phyloP scores from a whole-genome alignment of 1,140 invertebrate genomes.

The Brachionus calyciflorus region DNA sequence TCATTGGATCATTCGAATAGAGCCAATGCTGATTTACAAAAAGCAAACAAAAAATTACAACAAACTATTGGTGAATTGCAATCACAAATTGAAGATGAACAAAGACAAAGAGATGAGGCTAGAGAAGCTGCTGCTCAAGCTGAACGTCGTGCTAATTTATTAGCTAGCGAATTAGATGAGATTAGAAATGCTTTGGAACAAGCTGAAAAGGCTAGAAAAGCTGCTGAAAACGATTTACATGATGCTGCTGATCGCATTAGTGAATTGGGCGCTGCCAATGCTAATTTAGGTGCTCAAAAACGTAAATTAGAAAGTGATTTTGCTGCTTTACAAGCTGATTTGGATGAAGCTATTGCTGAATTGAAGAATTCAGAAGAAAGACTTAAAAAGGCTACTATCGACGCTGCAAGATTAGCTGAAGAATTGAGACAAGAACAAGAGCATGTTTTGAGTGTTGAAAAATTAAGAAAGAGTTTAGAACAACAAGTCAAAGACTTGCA shows the following conservation, averaged over 20 bases:
- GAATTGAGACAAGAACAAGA: conserved; percentile 95
- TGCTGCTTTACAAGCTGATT: conserved; percentile 81
- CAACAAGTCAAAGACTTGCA: conserved; percentile 97
- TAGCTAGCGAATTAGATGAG: conserved; percentile 93
- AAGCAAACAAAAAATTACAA: conserved; percentile 96
- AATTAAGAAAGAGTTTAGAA: conserved; percentile 92
- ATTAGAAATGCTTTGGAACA: conserved; percentile 87
- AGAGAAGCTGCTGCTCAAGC: conserved; percentile 91
- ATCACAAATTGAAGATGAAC: conserved; percentile 92
- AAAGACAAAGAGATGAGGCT: conserved; percentile 89
- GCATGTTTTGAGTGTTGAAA: conserved; percentile 94
- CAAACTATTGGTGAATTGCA: conserved; percentile 67
- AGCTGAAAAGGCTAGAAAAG: conserved; percentile 87
- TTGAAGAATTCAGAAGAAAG: conserved; percentile 94
- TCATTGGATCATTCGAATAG: conserved; percentile 74
- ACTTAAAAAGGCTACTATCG: conserved; percentile 79
- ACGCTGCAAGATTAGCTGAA: conserved; percentile 92
- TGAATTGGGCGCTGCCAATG: conserved; percentile 86
- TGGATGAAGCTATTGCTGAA: conserved; percentile 62
- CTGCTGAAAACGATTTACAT: conserved; percentile 89
- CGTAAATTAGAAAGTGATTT: conserved; percentile 96
- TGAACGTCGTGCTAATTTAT: conserved; percentile 87
- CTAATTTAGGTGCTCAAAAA: conserved; percentile 87
- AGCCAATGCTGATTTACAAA: conserved; percentile 94
- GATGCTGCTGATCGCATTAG: conserved; percentile 95